These are phyloP conservation scores for Drosophila sucinea DNA, from an alignment of 1,140 invertebrate genomes.

Conservation along the genomic window DNA sequence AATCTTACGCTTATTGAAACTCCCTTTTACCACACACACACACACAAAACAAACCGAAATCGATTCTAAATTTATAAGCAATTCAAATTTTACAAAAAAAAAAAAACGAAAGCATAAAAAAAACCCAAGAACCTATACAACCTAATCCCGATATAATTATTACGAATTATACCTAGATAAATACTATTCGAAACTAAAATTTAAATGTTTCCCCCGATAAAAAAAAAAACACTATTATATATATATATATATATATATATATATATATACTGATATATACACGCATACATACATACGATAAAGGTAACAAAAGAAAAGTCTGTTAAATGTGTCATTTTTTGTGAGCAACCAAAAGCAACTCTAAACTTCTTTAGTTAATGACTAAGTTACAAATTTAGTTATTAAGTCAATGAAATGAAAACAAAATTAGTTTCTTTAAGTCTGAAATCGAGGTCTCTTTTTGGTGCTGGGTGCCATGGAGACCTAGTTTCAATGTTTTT, in stretches of 20 bases:
- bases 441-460: not conserved
- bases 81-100: conserved; percentile 74
- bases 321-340: conserved; percentile 79
- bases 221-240: conserved; percentile 35
- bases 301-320: conserved; percentile 69
- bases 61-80: conserved; percentile 81
- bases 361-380: conserved; percentile 56
- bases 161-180: conserved; percentile 42
- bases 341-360: conserved; percentile 67
- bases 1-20: conserved; percentile 48
- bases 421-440: conserved; percentile 49
- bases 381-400: conserved; percentile 46
- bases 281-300: conserved; percentile 27
- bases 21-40: conserved; percentile 7
- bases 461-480: conserved; percentile 57
- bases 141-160: conserved; percentile 29
- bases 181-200: conserved; percentile 45
- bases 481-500: conserved; percentile 33
- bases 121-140: conserved; percentile 25
- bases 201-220: conserved; percentile 58
- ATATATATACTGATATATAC: not conserved
- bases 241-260: not conserved
- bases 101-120: conserved; percentile 8
- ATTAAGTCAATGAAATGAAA: conserved; percentile 36
- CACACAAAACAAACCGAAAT: conserved; percentile 8